phyloP scores from a whole-genome alignment of 2,113 vertebrate species.

The Girardinichthys multiradiatus region DNA sequence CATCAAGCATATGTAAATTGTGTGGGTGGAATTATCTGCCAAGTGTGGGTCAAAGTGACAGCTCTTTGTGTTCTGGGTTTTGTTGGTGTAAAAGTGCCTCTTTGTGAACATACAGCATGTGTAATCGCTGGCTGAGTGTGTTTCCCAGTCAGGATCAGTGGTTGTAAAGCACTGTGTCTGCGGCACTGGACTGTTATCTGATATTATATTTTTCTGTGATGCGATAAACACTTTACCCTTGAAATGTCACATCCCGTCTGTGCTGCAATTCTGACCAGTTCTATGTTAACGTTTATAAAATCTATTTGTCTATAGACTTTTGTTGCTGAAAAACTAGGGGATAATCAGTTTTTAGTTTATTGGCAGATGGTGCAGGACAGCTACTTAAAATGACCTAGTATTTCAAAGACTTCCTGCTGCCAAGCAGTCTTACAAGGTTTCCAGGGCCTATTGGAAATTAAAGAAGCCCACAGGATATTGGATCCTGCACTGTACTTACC shows the following conservation, averaged over 20 bases:
- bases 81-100: conserved; percentile 43
- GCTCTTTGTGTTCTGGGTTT: conserved; percentile 36
- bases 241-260: neutral
- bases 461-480: too few relatives aligned
- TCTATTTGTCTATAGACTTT: neutral
- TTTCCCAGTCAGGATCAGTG: conserved; percentile 43
- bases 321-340: too few relatives aligned
- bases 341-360: too few relatives aligned
- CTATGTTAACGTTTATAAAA: neutral
- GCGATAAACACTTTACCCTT: neutral
- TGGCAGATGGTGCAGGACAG: too few relatives aligned
- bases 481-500: too few relatives aligned
- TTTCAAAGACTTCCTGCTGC: too few relatives aligned
- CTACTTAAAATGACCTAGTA: too few relatives aligned
- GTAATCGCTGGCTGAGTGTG: conserved; percentile 24
- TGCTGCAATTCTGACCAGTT: neutral
- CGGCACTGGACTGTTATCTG: conserved; percentile 24
- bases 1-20: conserved; percentile 20
- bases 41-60: conserved; percentile 47
- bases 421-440: too few relatives aligned
- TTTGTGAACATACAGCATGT: conserved; percentile 14
- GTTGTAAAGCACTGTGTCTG: conserved; percentile 34
- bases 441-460: too few relatives aligned
- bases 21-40: conserved; percentile 53
- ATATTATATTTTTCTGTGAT: conserved; percentile 11